These are phyloP conservation scores for Nerophis ophidion DNA, from an alignment of 2,113 vertebrate genomes.

Conservation along the genomic window DNA sequence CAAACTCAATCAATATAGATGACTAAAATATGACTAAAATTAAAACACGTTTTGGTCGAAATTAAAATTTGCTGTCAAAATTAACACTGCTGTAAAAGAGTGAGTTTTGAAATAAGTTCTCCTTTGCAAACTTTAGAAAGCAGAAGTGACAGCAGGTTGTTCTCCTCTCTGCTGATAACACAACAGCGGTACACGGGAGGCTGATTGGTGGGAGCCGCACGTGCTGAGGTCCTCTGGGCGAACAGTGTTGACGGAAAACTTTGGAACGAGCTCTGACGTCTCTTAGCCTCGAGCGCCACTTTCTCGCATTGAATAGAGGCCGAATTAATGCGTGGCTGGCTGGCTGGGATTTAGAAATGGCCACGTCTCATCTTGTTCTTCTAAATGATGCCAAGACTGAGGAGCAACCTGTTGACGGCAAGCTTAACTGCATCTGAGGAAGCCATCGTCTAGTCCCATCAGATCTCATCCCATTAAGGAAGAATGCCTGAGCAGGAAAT, in stretches of 20 bases:
- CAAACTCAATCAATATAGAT: too few species aligned
- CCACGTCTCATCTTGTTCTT: slow-evolving; percentile 26
- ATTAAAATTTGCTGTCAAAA: too few species aligned
- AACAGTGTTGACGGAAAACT: slow-evolving; percentile 34
- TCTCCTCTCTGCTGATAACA: slow-evolving; percentile 31
- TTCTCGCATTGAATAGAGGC: slow-evolving; percentile 11
- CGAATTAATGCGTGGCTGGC: slow-evolving; percentile 15
- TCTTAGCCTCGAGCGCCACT: slow-evolving; percentile 14
- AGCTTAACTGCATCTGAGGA: slow-evolving; percentile 16
- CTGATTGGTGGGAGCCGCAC: slow-evolving; percentile 20
- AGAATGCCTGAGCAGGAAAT: slow-evolving; percentile 6
- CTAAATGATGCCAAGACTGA: slow-evolving; percentile 19
- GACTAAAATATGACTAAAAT: too few species aligned
- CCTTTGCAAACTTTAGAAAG: slow-evolving; percentile 11
- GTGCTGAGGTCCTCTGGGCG: slow-evolving; percentile 13
- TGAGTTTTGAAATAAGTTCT: neutral
- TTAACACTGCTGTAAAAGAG: too few species aligned
- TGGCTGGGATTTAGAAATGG: slow-evolving; percentile 1
- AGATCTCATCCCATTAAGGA: slow-evolving; percentile 6
- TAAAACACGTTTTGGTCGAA: too few species aligned
- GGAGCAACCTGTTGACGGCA: slow-evolving; percentile 28
- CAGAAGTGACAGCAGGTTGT: slow-evolving; percentile 32
- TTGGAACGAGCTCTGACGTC: slow-evolving; percentile 29
- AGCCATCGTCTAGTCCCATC: slow-evolving; percentile 23
- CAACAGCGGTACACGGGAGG: slow-evolving; percentile 26